phyloP scores from a whole-genome alignment of 2,797 vertebrate genomes.

The Hylomyscus alleni region DNA sequence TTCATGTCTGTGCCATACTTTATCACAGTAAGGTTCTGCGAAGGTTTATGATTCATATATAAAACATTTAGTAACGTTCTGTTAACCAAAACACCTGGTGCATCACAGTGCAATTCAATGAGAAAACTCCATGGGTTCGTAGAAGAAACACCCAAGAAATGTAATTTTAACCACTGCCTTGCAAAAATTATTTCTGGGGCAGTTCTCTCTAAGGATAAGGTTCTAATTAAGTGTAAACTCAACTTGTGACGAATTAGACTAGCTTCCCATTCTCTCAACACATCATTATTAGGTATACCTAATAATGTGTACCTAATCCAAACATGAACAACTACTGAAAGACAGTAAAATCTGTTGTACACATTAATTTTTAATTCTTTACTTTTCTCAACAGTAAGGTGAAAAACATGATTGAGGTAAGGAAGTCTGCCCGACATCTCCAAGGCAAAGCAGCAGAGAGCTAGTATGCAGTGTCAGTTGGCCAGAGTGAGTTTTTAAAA shows the following conservation, averaged over 20 bases:
- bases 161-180: conserved; percentile 1
- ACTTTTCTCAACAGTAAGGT: conserved; percentile 32
- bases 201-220: conserved; percentile 31
- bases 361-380: conserved; percentile 26
- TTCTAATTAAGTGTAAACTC: conserved; percentile 49
- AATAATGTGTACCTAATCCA: not conserved
- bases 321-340: not conserved
- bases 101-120: not conserved
- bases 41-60: conserved; percentile 5
- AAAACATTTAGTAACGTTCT: conserved; percentile 39
- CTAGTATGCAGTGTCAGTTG: not conserved
- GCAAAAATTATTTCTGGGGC: conserved; percentile 22
- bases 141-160: conserved; percentile 37
- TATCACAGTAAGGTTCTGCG: conserved; percentile 13
- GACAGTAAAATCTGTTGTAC: not conserved
- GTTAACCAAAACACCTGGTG: conserved; percentile 3
- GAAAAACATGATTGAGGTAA: conserved; percentile 53
- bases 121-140: conserved; percentile 13
- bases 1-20: not conserved
- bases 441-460: conserved; percentile 31
- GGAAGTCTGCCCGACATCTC: not conserved
- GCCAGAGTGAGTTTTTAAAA: conserved; percentile 31
- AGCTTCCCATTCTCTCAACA: not conserved
- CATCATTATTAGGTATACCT: not conserved
- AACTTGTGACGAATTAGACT: not conserved